Percentiles rank a stretch among this genome's conserved stretches.
Evolutionary conservation across 2,888 invertebrate genomes (phyloP).

Genomic region (Endotricha flammealis): DNA sequence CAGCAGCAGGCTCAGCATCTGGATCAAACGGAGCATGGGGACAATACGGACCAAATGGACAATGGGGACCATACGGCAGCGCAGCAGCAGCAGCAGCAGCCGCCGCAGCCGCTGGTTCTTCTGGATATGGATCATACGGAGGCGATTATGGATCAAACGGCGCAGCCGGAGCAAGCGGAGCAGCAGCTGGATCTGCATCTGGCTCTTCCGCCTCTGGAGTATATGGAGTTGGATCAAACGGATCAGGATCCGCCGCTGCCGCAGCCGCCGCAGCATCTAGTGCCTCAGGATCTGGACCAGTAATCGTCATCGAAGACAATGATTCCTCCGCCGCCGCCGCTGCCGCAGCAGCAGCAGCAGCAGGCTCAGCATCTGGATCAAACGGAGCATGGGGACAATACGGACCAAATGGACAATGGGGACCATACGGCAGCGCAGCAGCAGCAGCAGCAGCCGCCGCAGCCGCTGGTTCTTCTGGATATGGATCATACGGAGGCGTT

Average conservation of each 20-base stretch:
- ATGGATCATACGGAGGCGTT: too few species aligned
- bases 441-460: too few species aligned
- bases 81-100: too few species aligned
- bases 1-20: slow-evolving; percentile 12
- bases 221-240: slow-evolving; percentile 2
- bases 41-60: slow-evolving; percentile 4
- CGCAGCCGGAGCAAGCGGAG: background rate
- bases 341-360: too few species aligned
- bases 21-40: slow-evolving; percentile 1
- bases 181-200: background rate
- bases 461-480: too few species aligned
- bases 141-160: slow-evolving; percentile 3
- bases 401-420: too few species aligned
- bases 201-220: slow-evolving; percentile 8
- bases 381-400: too few species aligned
- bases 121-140: background rate
- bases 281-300: background rate
- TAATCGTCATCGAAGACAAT: background rate
- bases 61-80: too few species aligned
- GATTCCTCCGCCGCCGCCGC: too few species aligned
- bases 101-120: too few species aligned
- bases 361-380: too few species aligned
- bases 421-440: too few species aligned
- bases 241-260: slow-evolving; percentile 7
- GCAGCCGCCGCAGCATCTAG: slow-evolving; percentile 5